Evolutionary conservation across 2,888 invertebrate species (phyloP).

Genomic region (Thecocarcelia acutangulata): DNA sequence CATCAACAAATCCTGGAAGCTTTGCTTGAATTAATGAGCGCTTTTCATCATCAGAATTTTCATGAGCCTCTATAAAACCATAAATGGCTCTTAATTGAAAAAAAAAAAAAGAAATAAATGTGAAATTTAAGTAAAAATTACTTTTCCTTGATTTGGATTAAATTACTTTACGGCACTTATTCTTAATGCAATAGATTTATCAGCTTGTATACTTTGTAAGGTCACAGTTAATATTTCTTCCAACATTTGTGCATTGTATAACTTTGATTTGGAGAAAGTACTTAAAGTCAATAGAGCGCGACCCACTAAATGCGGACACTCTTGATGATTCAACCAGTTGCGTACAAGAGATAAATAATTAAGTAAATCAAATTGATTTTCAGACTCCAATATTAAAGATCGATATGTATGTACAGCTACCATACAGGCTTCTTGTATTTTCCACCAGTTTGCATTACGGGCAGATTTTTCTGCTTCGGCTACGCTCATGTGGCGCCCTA

Average conservation of each 20-base stretch:
- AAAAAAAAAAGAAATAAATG: too few relatives aligned
- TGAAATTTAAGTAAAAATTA: background rate
- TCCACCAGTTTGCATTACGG: conserved; percentile 85
- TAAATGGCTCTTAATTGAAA: conserved; percentile 74
- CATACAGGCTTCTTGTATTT: conserved; percentile 86
- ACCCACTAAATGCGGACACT: conserved; percentile 79
- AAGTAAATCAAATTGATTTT: conserved; percentile 79
- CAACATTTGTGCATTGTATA: conserved; percentile 80
- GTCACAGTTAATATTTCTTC: conserved; percentile 79
- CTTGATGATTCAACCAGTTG: conserved; percentile 78
- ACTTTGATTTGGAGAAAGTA: conserved; percentile 78
- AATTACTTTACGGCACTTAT: conserved; percentile 79
- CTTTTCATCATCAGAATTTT: conserved; percentile 81
- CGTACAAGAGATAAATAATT: conserved; percentile 80
- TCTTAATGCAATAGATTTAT: conserved; percentile 78
- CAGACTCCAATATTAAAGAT: conserved; percentile 78
- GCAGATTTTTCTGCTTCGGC: conserved; percentile 82
- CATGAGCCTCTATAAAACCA: conserved; percentile 82
- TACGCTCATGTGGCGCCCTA: conserved; percentile 84
- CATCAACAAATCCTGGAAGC: conserved; percentile 83
- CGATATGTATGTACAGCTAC: conserved; percentile 84
- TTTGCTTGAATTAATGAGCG: conserved; percentile 80
- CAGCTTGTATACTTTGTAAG: conserved; percentile 76
- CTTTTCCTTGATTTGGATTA: too few relatives aligned
- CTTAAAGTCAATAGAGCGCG: conserved; percentile 80